Base-by-base conservation (phyloP, 2,888 invertebrate genomes). In the Ceraclea dissimilis region DNA sequence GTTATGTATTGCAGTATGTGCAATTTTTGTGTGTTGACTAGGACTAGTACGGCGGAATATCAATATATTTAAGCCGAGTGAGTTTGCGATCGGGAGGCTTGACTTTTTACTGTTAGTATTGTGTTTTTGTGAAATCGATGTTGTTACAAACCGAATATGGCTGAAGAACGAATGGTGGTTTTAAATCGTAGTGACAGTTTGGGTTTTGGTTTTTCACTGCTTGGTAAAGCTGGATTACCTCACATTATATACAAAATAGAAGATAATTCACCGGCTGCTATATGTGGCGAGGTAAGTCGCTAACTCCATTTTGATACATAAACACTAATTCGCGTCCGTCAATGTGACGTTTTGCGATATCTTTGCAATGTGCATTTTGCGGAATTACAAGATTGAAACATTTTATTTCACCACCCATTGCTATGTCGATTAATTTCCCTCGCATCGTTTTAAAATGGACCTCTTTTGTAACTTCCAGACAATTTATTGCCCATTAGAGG, bases 221-320 rank as follows among this genome's bases (percentile, higher is more conserved):
- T 93, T 70, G 91, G 92, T 65, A 89, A 90, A 76, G 90, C 90
- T 70, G 92, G 91, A 73, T 84, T 91, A 75, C 93, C 93, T 71
- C 93, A 92, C 72, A 90, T 93, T 73, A 91, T 93, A 74, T 93
- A 92, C 79, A 88, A 92, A 79, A 92, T 93, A 71, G 84, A 91
- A 71, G 92, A 92, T 75, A 90, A 93, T 77, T 93, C 93, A 67
- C 93, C 93, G 73, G 93, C 93, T 65, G 91, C 91, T 67, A 88
- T 88, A 72, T 88, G 90, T 75, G 91, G 88, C 72, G 85, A 89
- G 86, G 90, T 90, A 81, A 81, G 83, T n/a, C n/a, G n/a, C 70
- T 53, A 49, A 49, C 55, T 59, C 56, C 55, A 55, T 59, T 56
- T 56, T 58, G 58, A 54, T 54, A 54, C 54, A 58, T 58, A 58